Evolutionary conservation across 1,140 invertebrate species (phyloP).

Genomic region (Nixonia krombeini): DNA sequence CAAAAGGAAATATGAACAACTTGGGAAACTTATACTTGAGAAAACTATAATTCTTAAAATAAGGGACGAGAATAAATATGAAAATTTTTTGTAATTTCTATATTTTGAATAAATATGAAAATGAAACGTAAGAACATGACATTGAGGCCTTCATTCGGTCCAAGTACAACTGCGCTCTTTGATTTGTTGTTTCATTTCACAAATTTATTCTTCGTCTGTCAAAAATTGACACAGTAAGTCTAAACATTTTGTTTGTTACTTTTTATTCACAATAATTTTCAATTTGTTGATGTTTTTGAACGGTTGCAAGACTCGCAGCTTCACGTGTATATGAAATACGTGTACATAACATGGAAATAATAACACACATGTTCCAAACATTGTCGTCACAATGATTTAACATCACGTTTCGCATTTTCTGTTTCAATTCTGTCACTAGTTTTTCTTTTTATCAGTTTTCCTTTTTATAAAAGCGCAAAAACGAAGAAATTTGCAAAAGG

Average conservation of each 20-base stretch:
- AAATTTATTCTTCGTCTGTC: conserved; percentile 15
- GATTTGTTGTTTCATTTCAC: conserved; percentile 20
- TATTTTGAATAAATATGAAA: conserved; percentile 48
- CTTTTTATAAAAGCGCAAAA: conserved; percentile 21
- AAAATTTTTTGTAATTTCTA: conserved; percentile 35
- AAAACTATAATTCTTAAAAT: no score
- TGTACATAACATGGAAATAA: conserved; percentile 29
- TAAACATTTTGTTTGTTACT: conserved; percentile 11
- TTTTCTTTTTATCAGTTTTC: neutral
- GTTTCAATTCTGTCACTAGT: conserved; percentile 4
- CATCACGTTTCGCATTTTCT: conserved; percentile 2
- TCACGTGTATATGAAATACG: conserved; percentile 22
- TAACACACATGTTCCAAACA: conserved; percentile 14
- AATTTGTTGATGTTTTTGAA: conserved; percentile 12
- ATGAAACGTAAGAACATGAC: conserved; percentile 47
- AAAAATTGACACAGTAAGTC: conserved; percentile 22
- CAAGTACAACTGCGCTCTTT: conserved; percentile 51
- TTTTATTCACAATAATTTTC: conserved; percentile 7
- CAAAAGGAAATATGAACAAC: no score
- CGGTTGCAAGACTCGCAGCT: conserved; percentile 27
- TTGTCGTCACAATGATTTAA: conserved; percentile 16
- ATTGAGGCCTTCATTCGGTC: conserved; percentile 45
- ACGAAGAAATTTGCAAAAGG: conserved; percentile 9
- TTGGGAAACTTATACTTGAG: no score
- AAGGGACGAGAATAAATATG: conserved; percentile 29